phyloP scores from a whole-genome alignment of 2,113 vertebrate genomes.

The Coracopsis vasa region DNA sequence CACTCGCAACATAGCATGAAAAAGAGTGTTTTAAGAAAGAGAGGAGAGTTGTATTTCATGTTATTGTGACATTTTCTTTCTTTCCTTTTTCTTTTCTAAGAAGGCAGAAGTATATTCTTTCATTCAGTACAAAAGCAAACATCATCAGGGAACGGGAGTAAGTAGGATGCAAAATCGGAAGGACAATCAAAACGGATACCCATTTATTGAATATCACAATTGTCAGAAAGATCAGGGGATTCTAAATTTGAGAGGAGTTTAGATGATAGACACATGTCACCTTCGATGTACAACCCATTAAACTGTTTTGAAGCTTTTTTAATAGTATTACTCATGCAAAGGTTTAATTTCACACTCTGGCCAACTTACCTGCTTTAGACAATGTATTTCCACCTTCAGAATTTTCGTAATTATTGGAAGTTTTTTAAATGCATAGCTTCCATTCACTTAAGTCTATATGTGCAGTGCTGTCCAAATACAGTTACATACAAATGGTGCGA shows the following conservation, averaged over 20 bases:
- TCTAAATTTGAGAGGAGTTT: neutral
- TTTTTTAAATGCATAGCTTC: neutral
- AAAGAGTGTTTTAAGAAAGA: neutral
- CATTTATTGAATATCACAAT: neutral
- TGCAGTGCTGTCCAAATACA: neutral
- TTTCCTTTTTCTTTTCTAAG: neutral
- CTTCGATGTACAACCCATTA: neutral
- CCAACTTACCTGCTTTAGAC: neutral
- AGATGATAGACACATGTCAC: fast-evolving
- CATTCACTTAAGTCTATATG: neutral
- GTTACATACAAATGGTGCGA: neutral
- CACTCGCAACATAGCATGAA: neutral
- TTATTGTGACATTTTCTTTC: neutral
- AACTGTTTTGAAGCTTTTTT: neutral
- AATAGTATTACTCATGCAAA: neutral
- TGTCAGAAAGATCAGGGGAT: neutral
- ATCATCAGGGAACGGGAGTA: neutral
- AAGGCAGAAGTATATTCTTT: neutral
- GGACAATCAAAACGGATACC: neutral
- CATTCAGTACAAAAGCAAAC: neutral
- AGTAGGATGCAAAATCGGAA: neutral
- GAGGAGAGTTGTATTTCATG: neutral
- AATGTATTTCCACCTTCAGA: neutral
- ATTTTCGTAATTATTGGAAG: neutral
- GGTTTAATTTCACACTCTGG: neutral